phyloP scores from a whole-genome alignment of 2,888 invertebrate species.

The Zygogramma bicolorata region DNA sequence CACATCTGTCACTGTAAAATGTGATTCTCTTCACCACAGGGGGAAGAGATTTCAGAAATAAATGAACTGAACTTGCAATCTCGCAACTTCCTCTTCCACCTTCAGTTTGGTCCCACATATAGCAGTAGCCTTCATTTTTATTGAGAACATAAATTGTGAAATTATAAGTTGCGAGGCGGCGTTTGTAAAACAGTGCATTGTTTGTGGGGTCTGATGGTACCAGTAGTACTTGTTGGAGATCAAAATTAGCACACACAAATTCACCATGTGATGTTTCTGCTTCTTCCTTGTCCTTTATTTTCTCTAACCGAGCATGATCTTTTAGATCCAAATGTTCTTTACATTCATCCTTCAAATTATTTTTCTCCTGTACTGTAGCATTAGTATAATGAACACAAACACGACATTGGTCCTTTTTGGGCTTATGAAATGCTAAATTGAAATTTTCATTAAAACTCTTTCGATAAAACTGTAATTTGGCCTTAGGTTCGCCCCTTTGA shows the following conservation, averaged over 20 bases:
- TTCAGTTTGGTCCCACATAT: conserved; percentile 45
- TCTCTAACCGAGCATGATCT: conserved; percentile 14
- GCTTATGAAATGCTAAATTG: conserved; percentile 26
- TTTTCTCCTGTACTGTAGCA: not conserved
- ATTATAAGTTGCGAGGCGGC: conserved; percentile 33
- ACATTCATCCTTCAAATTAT: not conserved
- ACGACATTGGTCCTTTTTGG: conserved; percentile 29
- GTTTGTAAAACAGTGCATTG: conserved; percentile 44
- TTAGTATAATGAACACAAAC: not conserved
- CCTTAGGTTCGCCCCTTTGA: not conserved
- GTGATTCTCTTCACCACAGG: not conserved
- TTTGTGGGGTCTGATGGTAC: conserved; percentile 41
- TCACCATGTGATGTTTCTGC: conserved; percentile 19
- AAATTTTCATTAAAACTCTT: conserved; percentile 16
- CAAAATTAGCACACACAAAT: conserved; percentile 40
- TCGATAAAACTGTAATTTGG: conserved; percentile 8
- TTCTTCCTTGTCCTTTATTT: conserved; percentile 19
- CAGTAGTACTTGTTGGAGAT: conserved; percentile 10
- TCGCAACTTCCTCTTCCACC: conserved; percentile 48
- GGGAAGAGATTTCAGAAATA: conserved; percentile 47
- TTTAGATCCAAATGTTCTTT: not conserved
- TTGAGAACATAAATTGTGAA: conserved; percentile 43
- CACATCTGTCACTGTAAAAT: conserved; percentile 52
- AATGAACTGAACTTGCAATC: conserved; percentile 38
- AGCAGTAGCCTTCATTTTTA: not conserved